A percentile compares a stretch with the other conserved stretches of the same genome.
Conservation (phyloP, 2,113 vertebrate species). For the Cinclus cinclus region DNA sequence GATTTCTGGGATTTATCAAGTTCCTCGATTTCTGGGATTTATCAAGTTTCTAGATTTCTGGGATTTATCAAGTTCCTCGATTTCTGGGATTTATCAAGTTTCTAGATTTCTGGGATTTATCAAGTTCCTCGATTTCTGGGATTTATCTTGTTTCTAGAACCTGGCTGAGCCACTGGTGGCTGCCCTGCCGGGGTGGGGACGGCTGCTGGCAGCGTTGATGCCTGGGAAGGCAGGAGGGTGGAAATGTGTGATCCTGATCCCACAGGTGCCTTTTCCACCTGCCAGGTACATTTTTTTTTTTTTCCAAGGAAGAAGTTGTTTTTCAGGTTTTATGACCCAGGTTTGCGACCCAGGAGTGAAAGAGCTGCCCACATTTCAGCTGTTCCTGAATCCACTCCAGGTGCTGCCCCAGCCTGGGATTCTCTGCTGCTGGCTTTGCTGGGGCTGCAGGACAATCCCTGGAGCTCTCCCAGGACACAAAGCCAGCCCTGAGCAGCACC, state of each 20-base stretch:
- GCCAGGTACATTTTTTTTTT: rapidly evolving
- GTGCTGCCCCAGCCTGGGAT: not conserved
- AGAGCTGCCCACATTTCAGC: not conserved
- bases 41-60: no score
- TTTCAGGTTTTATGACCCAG: not conserved
- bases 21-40: not conserved
- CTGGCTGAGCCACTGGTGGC: not conserved
- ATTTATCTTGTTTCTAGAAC: not conserved
- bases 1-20: not conserved
- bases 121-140: not conserved
- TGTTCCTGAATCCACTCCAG: rapidly evolving
- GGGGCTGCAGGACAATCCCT: not conserved
- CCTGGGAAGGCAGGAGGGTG: not conserved
- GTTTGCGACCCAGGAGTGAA: not conserved
- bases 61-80: not conserved
- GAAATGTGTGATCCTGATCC: rapidly evolving
- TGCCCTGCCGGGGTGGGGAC: rapidly evolving
- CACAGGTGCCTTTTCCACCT: not conserved
- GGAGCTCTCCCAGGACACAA: not conserved
- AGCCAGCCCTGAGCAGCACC: not conserved
- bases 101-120: rapidly evolving
- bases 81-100: no score
- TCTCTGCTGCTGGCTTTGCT: rapidly evolving
- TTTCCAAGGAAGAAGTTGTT: not conserved
- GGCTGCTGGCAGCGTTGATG: rapidly evolving